Evolutionary conservation across 1,140 invertebrate species (phyloP).

Genomic region (Pseudomyrmex concolor): DNA sequence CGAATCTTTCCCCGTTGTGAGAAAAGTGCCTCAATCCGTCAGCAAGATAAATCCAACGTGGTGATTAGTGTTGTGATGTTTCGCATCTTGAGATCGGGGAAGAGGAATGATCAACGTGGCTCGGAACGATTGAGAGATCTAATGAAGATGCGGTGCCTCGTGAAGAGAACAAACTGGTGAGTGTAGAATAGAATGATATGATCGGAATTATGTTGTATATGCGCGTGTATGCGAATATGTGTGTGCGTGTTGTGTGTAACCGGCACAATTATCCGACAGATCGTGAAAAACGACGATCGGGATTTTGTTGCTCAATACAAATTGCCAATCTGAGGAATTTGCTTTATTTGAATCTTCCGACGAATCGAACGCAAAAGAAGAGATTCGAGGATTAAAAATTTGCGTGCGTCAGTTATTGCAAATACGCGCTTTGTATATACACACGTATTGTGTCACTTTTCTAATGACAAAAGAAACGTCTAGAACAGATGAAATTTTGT

Average conservation of each 20-base stretch:
- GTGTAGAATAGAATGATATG: constrained; percentile 2
- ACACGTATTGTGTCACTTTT: too few species aligned
- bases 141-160: constrained; percentile 16
- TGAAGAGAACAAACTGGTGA: constrained; percentile 28
- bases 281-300: neutral
- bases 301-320: neutral
- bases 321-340: too few species aligned
- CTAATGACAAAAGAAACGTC: neutral
- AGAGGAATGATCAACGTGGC: neutral
- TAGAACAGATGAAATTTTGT: constrained; percentile 18
- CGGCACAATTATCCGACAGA: neutral
- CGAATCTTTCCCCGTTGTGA: neutral
- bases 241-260: too few species aligned
- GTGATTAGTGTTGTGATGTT: constrained; percentile 24
- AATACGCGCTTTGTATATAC: too few species aligned
- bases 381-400: neutral
- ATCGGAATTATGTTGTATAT: neutral
- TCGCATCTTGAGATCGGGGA: neutral
- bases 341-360: too few species aligned
- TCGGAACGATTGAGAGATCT: neutral
- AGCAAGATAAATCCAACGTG: neutral
- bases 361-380: too few species aligned
- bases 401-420: neutral
- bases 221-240: too few species aligned
- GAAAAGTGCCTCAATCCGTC: neutral